Conservation (phyloP, 2,113 vertebrate genomes). For the Okapia johnstoni region DNA sequence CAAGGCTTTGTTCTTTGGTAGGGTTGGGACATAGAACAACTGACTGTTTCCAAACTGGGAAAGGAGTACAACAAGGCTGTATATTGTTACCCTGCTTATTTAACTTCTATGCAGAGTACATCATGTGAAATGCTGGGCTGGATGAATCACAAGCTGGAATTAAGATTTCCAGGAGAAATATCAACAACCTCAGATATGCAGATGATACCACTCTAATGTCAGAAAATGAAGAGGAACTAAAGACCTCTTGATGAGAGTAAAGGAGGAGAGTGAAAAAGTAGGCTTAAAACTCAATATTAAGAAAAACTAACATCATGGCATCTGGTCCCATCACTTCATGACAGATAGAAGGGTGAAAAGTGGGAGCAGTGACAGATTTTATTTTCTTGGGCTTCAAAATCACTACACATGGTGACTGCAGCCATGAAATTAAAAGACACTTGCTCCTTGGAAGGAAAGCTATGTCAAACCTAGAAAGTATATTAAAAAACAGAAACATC, state of each 20-base stretch:
- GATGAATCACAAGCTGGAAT: not conserved
- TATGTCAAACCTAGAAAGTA: not conserved
- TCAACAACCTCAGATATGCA: not conserved
- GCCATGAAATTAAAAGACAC: not conserved
- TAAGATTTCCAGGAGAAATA: not conserved
- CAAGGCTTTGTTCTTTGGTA: not conserved
- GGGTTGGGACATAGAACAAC: not conserved
- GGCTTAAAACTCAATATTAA: not conserved
- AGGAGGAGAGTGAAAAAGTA: not conserved
- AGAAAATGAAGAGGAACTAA: not conserved
- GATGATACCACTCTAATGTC: not conserved
- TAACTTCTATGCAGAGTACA: not conserved
- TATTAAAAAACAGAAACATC: not conserved
- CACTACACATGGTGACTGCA: not conserved
- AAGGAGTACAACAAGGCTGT: not conserved
- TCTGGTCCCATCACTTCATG: not conserved
- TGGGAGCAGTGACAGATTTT: not conserved
- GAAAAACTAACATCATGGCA: not conserved
- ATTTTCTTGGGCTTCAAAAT: not conserved
- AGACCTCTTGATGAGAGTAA: not conserved
- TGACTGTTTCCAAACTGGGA: not conserved
- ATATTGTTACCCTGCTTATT: not conserved
- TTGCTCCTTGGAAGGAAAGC: not conserved
- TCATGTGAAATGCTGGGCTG: not conserved
- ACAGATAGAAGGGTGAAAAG: not conserved